These are phyloP conservation scores for Trichoplax adhaerens DNA, from an alignment of 37 sponge, comb jelly and placozoan species.

Conservation along the genomic window DNA sequence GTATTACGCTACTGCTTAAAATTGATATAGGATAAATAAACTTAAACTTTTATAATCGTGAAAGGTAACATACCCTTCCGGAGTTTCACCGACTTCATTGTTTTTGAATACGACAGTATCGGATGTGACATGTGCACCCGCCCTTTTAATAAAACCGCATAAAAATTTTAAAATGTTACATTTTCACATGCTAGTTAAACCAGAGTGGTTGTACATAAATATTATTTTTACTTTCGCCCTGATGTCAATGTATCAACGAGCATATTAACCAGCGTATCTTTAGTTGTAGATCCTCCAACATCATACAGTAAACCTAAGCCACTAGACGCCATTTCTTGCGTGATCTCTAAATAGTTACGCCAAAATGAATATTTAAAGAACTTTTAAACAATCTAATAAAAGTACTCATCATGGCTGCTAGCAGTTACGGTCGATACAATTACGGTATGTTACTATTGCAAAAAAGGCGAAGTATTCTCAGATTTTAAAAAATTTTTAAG, in stretches of 20 bases:
- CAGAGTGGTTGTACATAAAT: neutral
- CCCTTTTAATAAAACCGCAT: neutral
- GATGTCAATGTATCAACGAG: slow-evolving; percentile 40
- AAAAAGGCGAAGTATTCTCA: too few relatives aligned
- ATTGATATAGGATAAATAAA: neutral
- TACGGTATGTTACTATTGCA: too few relatives aligned
- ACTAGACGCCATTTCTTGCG: slow-evolving; percentile 60
- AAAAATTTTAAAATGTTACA: neutral
- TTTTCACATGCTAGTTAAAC: too few relatives aligned
- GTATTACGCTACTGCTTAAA: neutral
- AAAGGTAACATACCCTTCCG: slow-evolving; percentile 26
- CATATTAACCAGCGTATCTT: slow-evolving; percentile 22
- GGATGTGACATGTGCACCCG: slow-evolving; percentile 11
- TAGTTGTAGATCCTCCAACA: slow-evolving; percentile 9
- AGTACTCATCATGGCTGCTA: too few relatives aligned
- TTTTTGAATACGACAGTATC: slow-evolving; percentile 37
- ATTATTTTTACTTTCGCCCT: slow-evolving; percentile 35
- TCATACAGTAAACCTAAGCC: slow-evolving; percentile 55
- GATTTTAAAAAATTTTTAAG: too few relatives aligned
- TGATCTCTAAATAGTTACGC: slow-evolving; percentile 18
- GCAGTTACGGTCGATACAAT: too few relatives aligned
- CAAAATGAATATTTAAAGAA: neutral
- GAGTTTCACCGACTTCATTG: slow-evolving; percentile 45
- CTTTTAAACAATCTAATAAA: too few relatives aligned
- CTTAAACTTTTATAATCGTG: neutral